These are phyloP conservation scores for Harmothoe impar DNA, from an alignment of 2,888 invertebrate genomes.

Conservation along the genomic window DNA sequence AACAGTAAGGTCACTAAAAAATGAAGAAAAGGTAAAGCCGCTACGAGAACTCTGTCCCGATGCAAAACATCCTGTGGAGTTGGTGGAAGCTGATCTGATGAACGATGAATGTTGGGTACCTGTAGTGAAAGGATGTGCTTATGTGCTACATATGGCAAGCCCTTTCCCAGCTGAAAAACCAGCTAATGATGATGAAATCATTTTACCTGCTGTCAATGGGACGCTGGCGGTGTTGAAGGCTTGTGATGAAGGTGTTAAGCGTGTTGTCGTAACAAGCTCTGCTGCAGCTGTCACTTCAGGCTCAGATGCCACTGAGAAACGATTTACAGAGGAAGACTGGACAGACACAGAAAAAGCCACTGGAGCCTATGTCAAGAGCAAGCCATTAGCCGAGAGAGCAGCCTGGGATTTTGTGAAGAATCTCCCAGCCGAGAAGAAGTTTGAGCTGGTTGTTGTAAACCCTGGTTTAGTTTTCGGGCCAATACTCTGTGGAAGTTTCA, in stretches of 20 bases:
- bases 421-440: constrained; percentile 78
- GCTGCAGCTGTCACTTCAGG: constrained; percentile 82
- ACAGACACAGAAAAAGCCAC: constrained; percentile 52
- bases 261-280: constrained; percentile 85
- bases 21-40: constrained; percentile 74
- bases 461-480: constrained; percentile 85
- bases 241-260: constrained; percentile 83
- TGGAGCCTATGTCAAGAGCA: constrained; percentile 83
- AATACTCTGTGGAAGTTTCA: constrained; percentile 71
- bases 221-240: constrained; percentile 84
- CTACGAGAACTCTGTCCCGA: constrained; percentile 81
- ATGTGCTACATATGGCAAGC: constrained; percentile 84
- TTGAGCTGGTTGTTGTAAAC: constrained; percentile 85
- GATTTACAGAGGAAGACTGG: constrained; percentile 67
- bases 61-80: constrained; percentile 71
- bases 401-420: constrained; percentile 85
- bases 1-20: constrained; percentile 1
- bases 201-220: constrained; percentile 84
- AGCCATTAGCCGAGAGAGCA: constrained; percentile 85
- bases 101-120: constrained; percentile 37
- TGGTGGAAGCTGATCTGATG: constrained; percentile 57
- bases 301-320: background rate
- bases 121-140: constrained; percentile 83
- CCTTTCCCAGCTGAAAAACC: constrained; percentile 82
- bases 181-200: constrained; percentile 82